These are phyloP conservation scores for Drosophila mimica DNA, from an alignment of 2,888 invertebrate species.

Conservation along the genomic window DNA sequence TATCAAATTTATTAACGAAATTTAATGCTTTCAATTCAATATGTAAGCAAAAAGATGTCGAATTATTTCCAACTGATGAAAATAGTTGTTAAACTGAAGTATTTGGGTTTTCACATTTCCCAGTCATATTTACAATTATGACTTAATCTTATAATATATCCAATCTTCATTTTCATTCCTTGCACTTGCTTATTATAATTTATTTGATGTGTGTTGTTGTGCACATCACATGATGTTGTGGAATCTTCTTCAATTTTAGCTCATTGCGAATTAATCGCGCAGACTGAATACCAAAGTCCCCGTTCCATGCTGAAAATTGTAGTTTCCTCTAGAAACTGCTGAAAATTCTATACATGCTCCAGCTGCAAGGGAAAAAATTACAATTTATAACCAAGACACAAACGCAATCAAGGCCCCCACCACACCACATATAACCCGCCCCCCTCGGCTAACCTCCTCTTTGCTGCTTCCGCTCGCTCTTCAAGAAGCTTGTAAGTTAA, in stretches of 20 bases:
- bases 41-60: not conserved
- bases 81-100: not conserved
- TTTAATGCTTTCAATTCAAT: not conserved
- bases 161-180: not conserved
- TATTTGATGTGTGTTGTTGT: slow-evolving; percentile 2
- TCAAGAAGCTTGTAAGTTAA: slow-evolving; percentile 73
- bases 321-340: slow-evolving; percentile 16
- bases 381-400: slow-evolving; percentile 73
- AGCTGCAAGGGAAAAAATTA: slow-evolving; percentile 58
- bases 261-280: slow-evolving; percentile 78
- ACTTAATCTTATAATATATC: slow-evolving; percentile 1
- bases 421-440: slow-evolving; percentile 16
- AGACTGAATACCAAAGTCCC: slow-evolving; percentile 18
- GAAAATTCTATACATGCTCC: slow-evolving; percentile 25
- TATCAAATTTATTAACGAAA: not conserved
- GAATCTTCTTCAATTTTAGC: slow-evolving; percentile 79
- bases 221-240: slow-evolving; percentile 51
- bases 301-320: not conserved
- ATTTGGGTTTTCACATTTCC: not conserved
- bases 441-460: not conserved
- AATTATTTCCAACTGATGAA: not conserved
- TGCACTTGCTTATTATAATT: slow-evolving; percentile 4
- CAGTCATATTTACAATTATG: not conserved
- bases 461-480: slow-evolving; percentile 56
- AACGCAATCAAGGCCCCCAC: slow-evolving; percentile 70